These are phyloP conservation scores for Sarcophaga caerulescens DNA, from an alignment of 2,888 invertebrate genomes.

Conservation along the genomic window DNA sequence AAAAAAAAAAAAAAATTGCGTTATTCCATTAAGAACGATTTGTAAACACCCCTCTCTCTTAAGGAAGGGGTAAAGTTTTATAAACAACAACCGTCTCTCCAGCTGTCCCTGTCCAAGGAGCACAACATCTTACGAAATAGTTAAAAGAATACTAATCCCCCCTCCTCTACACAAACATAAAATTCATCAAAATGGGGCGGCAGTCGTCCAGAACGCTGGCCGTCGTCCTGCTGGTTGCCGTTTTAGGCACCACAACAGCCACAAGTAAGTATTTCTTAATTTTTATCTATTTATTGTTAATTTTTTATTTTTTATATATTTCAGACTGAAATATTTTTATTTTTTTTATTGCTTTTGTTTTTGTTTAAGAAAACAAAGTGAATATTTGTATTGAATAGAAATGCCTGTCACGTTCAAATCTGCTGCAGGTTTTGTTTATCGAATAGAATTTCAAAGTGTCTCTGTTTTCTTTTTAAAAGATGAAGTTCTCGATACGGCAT, in stretches of 20 bases:
- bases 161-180: conserved; percentile 53
- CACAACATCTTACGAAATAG: conserved; percentile 41
- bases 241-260: conserved; percentile 77
- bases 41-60: conserved; percentile 28
- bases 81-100: not conserved
- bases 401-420: conserved; percentile 37
- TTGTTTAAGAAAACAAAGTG: not conserved
- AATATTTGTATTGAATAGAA: not conserved
- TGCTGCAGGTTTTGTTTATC: not conserved
- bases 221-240: conserved; percentile 78
- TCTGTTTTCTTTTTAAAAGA: no score
- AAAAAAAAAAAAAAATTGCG: conserved; percentile 40
- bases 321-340: not conserved
- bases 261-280: conserved; percentile 76
- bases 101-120: conserved; percentile 23
- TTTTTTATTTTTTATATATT: not conserved
- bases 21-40: conserved; percentile 40
- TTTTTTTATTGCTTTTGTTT: not conserved
- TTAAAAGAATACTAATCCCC: not conserved
- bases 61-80: conserved; percentile 39
- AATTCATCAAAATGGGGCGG: conserved; percentile 77
- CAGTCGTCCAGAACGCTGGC: conserved; percentile 78
- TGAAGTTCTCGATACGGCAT: no score
- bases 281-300: not conserved
- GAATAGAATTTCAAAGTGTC: no score